Base-by-base conservation (phyloP, 2,797 vertebrate species). In the Pseudomugil tenellus region DNA sequence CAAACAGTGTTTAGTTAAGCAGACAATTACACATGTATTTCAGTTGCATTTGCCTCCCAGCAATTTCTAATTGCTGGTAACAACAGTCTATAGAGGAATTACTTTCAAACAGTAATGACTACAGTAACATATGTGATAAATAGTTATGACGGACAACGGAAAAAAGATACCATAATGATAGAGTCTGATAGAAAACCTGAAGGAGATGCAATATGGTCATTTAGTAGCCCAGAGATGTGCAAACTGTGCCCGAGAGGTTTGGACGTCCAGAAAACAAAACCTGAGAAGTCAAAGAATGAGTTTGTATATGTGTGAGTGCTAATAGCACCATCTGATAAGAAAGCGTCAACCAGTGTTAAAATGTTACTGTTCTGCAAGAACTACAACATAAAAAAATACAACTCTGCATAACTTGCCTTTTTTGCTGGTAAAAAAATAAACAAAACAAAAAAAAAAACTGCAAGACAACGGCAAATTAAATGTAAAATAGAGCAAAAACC, bases 91-190 rank as follows among this genome's bases (percentile, higher is more conserved):
- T 85, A 87, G 84, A 89, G 86, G 81, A 91, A 87, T 87, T 89
- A 79, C 84, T 60, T 71, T 87, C 71, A 85, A 78, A 88, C 89
- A 91, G 86, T 89, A 82, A 90, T 77, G 67, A 83, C 80, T 90
- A 91, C 89, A 91, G 89, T 90, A 86, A 91, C 84, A 89, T 89
- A 83, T 56, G 75, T 66, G 87, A 91, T 89, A 89, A 88, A 87
- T 84, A 88, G 80, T 57, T 78, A 83, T 67, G 76, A 81, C 88
- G 89, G 79, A 86, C 72, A 67, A 49, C 52, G 25, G 74, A 84
- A 85, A 78, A 84, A 78, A 69, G 77, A 54, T 19, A 35, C 64
- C 76, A 81, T 78, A 69, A 21, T 69, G 63, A 79, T 74, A 87
- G 81, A 89, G 86, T 63, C 80, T 77, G 77, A 87, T 80, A 81